Evolutionary conservation across 2,888 invertebrate species (phyloP), one percentile per base, ranked within the genome.

Genomic region (Mythimna loreyi): DNA sequence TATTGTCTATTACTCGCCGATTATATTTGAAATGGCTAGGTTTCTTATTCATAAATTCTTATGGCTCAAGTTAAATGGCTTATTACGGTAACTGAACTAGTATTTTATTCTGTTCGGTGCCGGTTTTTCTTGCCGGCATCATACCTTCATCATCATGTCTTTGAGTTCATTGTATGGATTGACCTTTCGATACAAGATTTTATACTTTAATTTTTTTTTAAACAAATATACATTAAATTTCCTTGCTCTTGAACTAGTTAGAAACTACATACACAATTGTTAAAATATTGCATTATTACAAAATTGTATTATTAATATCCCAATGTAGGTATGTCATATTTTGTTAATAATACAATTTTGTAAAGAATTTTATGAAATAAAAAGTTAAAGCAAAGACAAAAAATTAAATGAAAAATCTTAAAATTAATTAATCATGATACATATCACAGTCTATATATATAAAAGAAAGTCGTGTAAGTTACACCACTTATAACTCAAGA

Each of bases 41-140:
- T 77, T 72, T 77, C 62, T 81, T 67, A 79, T 79, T 79, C 72
- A 79, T 78, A 68, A 78, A 78, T 78, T 78, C 81, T 78, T 72
- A 81, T 71, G 23, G 67, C 13, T n/a, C 66, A 8, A 66, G 57
- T 64, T 76, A 60, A 60, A 56, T 50, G 49, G 28, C 81, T 50
- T 63, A 57, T 63, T 75, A 63, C 33, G 9, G 19, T 9, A 11
- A 23, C 59, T 60, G 49, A 57, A 62, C 59, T 57, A 50, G 58
- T 80, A 69, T 56, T 52, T 78, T 71, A 77, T 71, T 81, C 78
- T 57, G 45, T 58, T 11, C 21, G 40, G 5, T 16, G 36, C 62
- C 21, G 63, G 76, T 75, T 76, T 80, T 70, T 67, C 57, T 53
- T 47, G 53, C 47, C 61, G 57, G 60, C 28, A 36, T 64, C 40